Percentiles rank a stretch among this genome's conserved stretches.
These are phyloP conservation scores for Schrankia costaestrigalis DNA, from an alignment of 2,888 invertebrate species.

Conservation along the genomic window DNA sequence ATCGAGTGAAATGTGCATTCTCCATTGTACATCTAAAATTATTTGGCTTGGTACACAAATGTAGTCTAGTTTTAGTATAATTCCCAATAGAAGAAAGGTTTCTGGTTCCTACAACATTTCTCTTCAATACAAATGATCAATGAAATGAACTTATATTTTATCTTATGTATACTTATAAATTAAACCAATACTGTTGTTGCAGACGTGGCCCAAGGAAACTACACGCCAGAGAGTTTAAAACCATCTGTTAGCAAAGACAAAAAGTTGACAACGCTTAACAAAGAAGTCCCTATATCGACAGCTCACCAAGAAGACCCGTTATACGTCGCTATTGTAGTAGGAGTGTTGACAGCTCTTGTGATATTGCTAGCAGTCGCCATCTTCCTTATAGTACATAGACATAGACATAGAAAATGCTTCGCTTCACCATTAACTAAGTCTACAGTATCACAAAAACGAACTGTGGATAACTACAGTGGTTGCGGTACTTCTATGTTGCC, in stretches of 20 bases:
- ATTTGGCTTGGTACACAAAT: too few relatives aligned
- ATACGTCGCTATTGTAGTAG: conserved; percentile 88
- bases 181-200: too few relatives aligned
- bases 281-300: conserved; percentile 83
- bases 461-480: conserved; percentile 79
- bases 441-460: conserved; percentile 63
- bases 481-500: conserved; percentile 79
- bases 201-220: conserved; percentile 87
- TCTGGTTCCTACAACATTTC: too few relatives aligned
- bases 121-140: background rate
- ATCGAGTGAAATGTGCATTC: too few relatives aligned
- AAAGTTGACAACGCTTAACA: conserved; percentile 63
- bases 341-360: conserved; percentile 87
- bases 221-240: conserved; percentile 84
- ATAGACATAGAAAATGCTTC: conserved; percentile 86
- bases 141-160: background rate
- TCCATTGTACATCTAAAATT: too few relatives aligned
- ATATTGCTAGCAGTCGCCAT: conserved; percentile 86
- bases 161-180: background rate
- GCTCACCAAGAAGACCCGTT: conserved; percentile 86
- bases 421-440: conserved; percentile 83
- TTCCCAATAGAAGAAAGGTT: too few relatives aligned
- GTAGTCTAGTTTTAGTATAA: too few relatives aligned
- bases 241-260: conserved; percentile 74
- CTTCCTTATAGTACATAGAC: conserved; percentile 85